Conservation (phyloP, 2,113 vertebrate genomes). For the Takifugu flavidus region DNA sequence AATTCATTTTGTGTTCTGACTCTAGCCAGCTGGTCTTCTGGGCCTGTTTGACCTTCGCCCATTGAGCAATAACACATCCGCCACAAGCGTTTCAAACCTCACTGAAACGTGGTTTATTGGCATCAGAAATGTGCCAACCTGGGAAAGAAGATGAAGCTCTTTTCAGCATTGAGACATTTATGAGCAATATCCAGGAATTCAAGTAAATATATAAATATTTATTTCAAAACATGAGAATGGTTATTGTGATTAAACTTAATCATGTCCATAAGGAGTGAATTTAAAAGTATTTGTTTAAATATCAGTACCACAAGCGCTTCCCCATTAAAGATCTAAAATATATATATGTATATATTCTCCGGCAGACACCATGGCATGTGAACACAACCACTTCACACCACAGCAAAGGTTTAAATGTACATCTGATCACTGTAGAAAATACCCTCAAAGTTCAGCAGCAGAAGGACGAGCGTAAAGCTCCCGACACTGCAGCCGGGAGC, state of each 20-base stretch:
- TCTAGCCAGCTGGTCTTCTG: too few species aligned
- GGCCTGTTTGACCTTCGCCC: too few species aligned
- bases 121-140: background rate
- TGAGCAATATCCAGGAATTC: conserved; percentile 15
- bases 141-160: background rate
- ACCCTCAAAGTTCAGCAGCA: background rate
- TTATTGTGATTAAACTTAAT: conserved; percentile 68
- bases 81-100: background rate
- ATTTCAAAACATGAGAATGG: conserved; percentile 75
- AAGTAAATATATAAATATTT: conserved; percentile 71
- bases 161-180: background rate
- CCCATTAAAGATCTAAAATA: conserved; percentile 54
- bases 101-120: background rate
- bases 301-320: conserved; percentile 59
- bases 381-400: conserved; percentile 70
- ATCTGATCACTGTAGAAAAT: conserved; percentile 13
- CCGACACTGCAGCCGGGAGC: conserved; percentile 11
- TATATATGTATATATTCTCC: conserved; percentile 14
- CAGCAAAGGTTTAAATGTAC: conserved; percentile 56
- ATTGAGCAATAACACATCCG: too few species aligned
- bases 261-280: conserved; percentile 59
- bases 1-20: too few species aligned
- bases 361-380: conserved; percentile 62
- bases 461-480: conserved; percentile 1
- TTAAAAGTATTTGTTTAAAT: conserved; percentile 67